These are phyloP conservation scores for Melipona bicolor DNA, from an alignment of 2,888 invertebrate genomes.

Conservation along the genomic window DNA sequence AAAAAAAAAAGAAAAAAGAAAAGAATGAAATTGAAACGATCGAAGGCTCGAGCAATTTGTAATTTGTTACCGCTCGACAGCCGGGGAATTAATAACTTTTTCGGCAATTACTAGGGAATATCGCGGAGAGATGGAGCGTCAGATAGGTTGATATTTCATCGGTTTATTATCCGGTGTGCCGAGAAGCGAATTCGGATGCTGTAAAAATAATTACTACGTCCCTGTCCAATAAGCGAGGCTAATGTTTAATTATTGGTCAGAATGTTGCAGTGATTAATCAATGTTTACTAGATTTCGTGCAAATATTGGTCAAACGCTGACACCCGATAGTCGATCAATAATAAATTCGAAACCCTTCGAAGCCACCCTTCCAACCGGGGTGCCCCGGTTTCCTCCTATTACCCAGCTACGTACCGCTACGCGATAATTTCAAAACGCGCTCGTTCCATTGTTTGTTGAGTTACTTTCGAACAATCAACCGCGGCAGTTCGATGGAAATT, in stretches of 20 bases:
- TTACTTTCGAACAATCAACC: slow-evolving; percentile 26
- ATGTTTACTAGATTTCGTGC: slow-evolving; percentile 37
- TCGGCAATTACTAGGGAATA: background rate
- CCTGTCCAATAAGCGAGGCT: background rate
- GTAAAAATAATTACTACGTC: slow-evolving; percentile 5
- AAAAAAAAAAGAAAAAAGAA: too few species aligned
- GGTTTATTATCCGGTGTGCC: background rate
- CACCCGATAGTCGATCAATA: slow-evolving; percentile 49
- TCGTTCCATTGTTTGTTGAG: slow-evolving; percentile 10
- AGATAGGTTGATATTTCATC: background rate
- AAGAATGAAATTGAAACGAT: background rate
- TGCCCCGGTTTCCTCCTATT: background rate
- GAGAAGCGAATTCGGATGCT: background rate
- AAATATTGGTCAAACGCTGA: slow-evolving; percentile 46
- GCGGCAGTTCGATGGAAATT: slow-evolving; percentile 1
- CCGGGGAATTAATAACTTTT: background rate
- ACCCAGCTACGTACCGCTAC: too few species aligned
- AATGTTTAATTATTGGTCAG: slow-evolving; percentile 38
- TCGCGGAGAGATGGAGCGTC: background rate
- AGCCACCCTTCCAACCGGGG: background rate
- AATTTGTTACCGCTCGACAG: background rate
- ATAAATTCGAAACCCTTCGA: slow-evolving; percentile 24
- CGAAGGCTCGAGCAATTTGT: background rate
- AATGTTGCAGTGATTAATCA: slow-evolving; percentile 33
- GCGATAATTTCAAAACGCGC: slow-evolving; percentile 7